phyloP scores from a whole-genome alignment of 2,888 invertebrate species.

The Torymus aiolomorphi region DNA sequence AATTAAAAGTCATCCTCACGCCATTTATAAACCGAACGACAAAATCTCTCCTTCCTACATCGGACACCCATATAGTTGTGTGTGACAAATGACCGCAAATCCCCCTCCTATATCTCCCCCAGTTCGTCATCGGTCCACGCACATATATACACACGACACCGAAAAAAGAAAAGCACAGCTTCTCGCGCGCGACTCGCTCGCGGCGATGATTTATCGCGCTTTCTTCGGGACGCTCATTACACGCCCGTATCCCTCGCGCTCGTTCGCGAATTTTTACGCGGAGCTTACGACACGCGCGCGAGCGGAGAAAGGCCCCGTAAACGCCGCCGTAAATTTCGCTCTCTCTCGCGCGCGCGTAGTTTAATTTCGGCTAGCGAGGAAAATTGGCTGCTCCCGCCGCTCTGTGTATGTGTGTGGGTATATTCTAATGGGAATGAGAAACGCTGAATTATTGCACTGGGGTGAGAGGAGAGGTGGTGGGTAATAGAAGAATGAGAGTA shows the following conservation, averaged over 20 bases:
- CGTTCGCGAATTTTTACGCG: slow-evolving; percentile 20
- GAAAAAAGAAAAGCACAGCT: neutral
- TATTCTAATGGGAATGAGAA: slow-evolving; percentile 25
- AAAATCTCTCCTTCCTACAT: too few species aligned
- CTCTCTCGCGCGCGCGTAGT: too few species aligned
- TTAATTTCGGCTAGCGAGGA: too few species aligned
- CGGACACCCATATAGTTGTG: too few species aligned
- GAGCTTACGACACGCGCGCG: slow-evolving; percentile 24
- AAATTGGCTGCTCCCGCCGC: neutral
- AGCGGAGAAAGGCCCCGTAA: slow-evolving; percentile 35
- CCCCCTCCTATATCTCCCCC: too few species aligned
- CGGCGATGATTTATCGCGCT: neutral
- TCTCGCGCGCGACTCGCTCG: neutral
- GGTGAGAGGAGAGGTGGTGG: neutral
- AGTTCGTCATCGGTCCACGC: too few species aligned
- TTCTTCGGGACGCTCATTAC: neutral
- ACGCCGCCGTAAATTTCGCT: slow-evolving; percentile 15
- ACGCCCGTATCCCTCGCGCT: neutral
- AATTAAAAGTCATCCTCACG: too few species aligned
- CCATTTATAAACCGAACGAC: too few species aligned
- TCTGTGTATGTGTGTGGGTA: neutral
- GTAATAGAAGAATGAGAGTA: too few species aligned
- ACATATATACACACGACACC: too few species aligned
- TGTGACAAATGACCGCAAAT: too few species aligned
- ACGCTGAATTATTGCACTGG: neutral